phyloP scores from a whole-genome alignment of 2,797 vertebrate species.

The Diceros bicornis region DNA sequence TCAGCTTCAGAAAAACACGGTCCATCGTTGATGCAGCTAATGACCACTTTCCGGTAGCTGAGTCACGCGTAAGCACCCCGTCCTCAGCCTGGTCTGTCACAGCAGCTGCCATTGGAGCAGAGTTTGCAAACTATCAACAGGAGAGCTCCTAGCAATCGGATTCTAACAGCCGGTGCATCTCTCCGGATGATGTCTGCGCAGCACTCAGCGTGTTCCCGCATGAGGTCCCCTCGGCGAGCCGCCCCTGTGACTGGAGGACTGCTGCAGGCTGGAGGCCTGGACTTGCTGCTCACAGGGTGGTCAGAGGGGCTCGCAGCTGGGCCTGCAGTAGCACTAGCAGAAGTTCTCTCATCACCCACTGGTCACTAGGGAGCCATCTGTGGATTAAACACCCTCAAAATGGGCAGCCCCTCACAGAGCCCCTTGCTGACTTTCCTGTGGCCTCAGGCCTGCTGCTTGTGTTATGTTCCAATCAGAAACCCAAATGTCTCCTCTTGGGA shows the following conservation, averaged over 20 bases:
- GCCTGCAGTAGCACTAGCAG: slow-evolving; percentile 46
- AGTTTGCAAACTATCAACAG: slow-evolving; percentile 85
- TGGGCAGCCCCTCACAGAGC: too few species aligned
- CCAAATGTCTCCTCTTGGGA: too few species aligned
- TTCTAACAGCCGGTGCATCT: slow-evolving; percentile 89
- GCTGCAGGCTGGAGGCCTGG: slow-evolving; percentile 81
- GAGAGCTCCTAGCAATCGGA: slow-evolving; percentile 87
- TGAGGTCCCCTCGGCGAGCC: slow-evolving; percentile 86
- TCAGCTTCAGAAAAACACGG: slow-evolving; percentile 82
- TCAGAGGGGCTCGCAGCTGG: background rate
- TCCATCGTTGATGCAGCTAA: slow-evolving; percentile 80
- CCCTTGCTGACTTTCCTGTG: background rate
- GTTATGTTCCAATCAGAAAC: background rate
- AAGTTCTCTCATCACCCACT: slow-evolving; percentile 42
- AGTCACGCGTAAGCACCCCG: slow-evolving; percentile 63
- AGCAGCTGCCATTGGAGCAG: slow-evolving; percentile 78
- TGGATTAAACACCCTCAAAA: slow-evolving; percentile 59
- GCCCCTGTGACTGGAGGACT: background rate
- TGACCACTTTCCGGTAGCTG: slow-evolving; percentile 71
- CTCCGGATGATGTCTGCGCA: slow-evolving; percentile 87
- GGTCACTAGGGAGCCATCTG: slow-evolving; percentile 77
- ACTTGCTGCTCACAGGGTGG: slow-evolving; percentile 35
- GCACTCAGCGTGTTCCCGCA: slow-evolving; percentile 86
- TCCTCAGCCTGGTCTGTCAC: slow-evolving; percentile 70
- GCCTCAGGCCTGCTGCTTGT: background rate